Percentiles rank a stretch among this genome's conserved stretches.
Evolutionary conservation across 2,113 vertebrate species (phyloP).

Genomic region (Oreochromis niloticus): DNA sequence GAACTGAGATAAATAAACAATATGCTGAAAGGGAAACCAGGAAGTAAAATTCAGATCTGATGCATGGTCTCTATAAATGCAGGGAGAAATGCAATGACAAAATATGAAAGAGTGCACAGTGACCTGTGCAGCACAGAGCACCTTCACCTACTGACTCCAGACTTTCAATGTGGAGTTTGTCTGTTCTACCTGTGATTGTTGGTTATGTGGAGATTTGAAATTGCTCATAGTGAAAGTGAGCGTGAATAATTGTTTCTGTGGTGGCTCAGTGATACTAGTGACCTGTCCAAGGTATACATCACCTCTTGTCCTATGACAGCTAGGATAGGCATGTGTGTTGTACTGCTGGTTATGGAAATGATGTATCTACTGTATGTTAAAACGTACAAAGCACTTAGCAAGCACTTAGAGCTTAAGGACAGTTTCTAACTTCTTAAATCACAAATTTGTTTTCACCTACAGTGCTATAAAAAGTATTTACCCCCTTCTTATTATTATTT

Average conservation of each 20-base stretch:
- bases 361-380: background rate
- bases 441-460: background rate
- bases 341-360: background rate
- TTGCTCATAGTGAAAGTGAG: background rate
- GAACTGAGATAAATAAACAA: background rate
- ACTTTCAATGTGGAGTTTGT: background rate
- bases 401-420: background rate
- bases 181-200: background rate
- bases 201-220: background rate
- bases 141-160: background rate
- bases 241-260: background rate
- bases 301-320: background rate
- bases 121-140: background rate
- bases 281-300: background rate
- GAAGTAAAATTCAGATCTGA: background rate
- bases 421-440: background rate
- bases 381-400: background rate
- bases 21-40: background rate
- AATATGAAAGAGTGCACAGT: background rate
- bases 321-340: background rate
- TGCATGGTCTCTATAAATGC: background rate
- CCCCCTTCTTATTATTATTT: accelerated
- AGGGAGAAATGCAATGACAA: background rate
- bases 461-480: background rate
- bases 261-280: background rate